Percentiles rank a stretch among this genome's conserved stretches.
phyloP scores from a whole-genome alignment of 2,797 vertebrate species.

The Falco biarmicus region DNA sequence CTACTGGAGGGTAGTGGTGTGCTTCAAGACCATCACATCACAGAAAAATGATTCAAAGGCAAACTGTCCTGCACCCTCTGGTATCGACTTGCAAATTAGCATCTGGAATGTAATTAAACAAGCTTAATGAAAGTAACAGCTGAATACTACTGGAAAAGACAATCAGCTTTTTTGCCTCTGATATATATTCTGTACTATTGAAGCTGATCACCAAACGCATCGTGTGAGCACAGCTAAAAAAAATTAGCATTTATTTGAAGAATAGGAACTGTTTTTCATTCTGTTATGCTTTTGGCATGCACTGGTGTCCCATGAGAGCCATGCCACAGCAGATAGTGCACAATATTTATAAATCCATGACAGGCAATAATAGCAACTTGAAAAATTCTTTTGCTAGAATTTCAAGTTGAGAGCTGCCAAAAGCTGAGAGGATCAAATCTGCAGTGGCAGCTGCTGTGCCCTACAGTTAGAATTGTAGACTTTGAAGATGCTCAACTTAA shows the following conservation, averaged over 20 bases:
- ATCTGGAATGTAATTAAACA: conserved; percentile 98
- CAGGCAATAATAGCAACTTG: conserved; percentile 90
- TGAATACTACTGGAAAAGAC: conserved; percentile 87
- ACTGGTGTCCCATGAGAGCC: conserved; percentile 84
- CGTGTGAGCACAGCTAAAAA: conserved; percentile 90
- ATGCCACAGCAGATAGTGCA: conserved; percentile 80
- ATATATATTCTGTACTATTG: conserved; percentile 87
- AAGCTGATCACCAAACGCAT: conserved; percentile 91
- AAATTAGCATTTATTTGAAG: conserved; percentile 99
- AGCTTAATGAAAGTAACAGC: conserved; percentile 94
- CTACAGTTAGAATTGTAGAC: conserved; percentile 85
- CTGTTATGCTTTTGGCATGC: conserved; percentile 92
- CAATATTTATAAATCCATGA: conserved; percentile 89
- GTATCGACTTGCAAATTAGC: conserved; percentile 98
- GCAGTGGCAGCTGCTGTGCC: conserved; percentile 88
- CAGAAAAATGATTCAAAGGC: conserved; percentile 92
- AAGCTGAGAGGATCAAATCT: conserved; percentile 87
- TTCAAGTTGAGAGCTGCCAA: conserved; percentile 84
- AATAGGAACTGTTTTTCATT: conserved; percentile 89
- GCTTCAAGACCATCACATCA: conserved; percentile 91
- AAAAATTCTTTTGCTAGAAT: conserved; percentile 86
- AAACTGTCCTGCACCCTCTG: conserved; percentile 92
- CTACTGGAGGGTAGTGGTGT: conserved; percentile 83
- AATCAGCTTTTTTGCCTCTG: conserved; percentile 84
- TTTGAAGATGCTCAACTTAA: conserved; percentile 90